A percentile compares a stretch with the other conserved stretches of the same genome.
Evolutionary conservation across 2,113 vertebrate species (phyloP).

Genomic region (Bubo scandiacus): DNA sequence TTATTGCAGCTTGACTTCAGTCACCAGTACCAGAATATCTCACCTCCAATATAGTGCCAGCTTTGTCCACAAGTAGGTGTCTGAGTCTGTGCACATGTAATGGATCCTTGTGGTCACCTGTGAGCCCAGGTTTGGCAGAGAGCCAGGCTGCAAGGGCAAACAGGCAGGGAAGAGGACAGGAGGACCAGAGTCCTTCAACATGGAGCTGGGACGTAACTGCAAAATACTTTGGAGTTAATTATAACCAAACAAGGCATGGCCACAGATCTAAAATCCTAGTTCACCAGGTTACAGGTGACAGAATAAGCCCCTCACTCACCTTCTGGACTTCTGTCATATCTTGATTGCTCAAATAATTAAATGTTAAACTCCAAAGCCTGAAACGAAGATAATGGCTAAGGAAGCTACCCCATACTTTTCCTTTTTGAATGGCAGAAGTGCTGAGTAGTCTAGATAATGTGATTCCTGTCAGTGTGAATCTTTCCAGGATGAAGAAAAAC

Average conservation of each 20-base stretch:
- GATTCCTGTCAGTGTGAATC: neutral
- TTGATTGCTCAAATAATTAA: neutral
- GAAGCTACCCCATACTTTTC: neutral
- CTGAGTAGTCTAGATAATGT: neutral
- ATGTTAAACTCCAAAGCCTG: neutral
- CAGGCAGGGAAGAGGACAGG: neutral
- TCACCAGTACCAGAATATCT: neutral
- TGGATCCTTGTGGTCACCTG: neutral
- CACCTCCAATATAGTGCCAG: neutral
- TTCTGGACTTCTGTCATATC: neutral
- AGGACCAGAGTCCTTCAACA: rapidly evolving
- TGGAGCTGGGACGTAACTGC: neutral
- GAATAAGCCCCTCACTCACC: neutral
- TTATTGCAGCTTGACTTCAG: neutral
- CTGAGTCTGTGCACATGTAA: rapidly evolving
- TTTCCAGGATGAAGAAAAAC: neutral
- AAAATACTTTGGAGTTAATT: neutral
- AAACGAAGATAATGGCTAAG: neutral
- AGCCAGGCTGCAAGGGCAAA: neutral
- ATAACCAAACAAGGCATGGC: neutral
- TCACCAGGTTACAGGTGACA: neutral
- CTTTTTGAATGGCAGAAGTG: neutral
- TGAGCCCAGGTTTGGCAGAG: rapidly evolving
- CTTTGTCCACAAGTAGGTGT: rapidly evolving
- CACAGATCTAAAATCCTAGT: neutral